Evolutionary conservation across 2,113 vertebrate species (phyloP).

Genomic region (Anhinga rufa): DNA sequence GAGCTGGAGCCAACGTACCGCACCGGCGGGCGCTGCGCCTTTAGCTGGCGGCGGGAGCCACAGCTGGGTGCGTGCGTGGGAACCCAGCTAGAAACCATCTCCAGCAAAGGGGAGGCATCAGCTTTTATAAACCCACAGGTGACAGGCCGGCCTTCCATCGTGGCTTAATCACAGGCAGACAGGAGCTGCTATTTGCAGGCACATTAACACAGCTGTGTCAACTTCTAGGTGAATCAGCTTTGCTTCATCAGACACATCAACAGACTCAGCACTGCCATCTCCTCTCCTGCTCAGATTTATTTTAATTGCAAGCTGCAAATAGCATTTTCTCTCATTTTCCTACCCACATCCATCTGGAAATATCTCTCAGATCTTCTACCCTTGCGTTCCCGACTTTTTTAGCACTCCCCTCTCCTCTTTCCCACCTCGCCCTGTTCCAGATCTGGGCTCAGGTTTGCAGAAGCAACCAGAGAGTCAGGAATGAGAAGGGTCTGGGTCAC

Average conservation of each 20-base stretch:
- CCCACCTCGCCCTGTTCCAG: neutral
- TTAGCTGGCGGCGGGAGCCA: conserved; percentile 14
- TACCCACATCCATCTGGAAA: conserved; percentile 64
- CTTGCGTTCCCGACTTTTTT: neutral
- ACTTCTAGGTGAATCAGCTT: conserved; percentile 71
- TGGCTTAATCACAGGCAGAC: conserved; percentile 26
- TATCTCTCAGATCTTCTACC: conserved; percentile 17
- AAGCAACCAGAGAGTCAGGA: neutral
- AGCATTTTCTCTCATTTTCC: conserved; percentile 43
- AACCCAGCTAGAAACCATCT: conserved; percentile 38
- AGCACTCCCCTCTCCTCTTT: neutral
- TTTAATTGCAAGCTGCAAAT: conserved; percentile 73
- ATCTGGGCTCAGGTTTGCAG: neutral
- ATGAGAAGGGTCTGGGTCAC: neutral
- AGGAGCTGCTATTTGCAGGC: conserved; percentile 65
- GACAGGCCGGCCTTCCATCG: neutral
- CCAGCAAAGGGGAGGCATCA: conserved; percentile 29
- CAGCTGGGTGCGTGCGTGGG: neutral
- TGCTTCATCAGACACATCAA: conserved; percentile 74
- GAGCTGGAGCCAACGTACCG: neutral
- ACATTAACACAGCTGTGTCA: conserved; percentile 70
- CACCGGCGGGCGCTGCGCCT: neutral
- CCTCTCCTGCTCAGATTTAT: conserved; percentile 52
- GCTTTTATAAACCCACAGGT: conserved; percentile 37
- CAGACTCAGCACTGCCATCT: conserved; percentile 56